A percentile compares a stretch with the other conserved stretches of the same genome.
Conservation (phyloP, 2,113 vertebrate species). For the Laterallus jamaicensis region DNA sequence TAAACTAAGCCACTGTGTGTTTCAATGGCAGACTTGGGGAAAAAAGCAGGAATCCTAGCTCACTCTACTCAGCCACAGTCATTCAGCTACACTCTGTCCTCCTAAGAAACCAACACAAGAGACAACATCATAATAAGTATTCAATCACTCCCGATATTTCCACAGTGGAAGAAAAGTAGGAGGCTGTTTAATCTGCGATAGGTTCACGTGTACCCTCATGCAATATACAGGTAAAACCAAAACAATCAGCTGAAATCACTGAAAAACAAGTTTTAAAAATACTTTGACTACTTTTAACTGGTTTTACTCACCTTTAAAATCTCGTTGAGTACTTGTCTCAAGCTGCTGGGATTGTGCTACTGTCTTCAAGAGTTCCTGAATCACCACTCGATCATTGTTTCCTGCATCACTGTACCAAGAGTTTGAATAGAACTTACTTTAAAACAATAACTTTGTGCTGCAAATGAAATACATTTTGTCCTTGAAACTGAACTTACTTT, state of each 20-base stretch:
- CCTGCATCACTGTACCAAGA: constrained; percentile 86
- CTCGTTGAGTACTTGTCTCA: constrained; percentile 92
- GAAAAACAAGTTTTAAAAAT: neutral
- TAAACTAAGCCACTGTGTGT: neutral
- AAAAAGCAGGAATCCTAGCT: neutral
- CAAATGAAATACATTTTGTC: neutral
- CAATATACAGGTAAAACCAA: neutral
- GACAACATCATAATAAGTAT: neutral
- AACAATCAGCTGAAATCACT: neutral
- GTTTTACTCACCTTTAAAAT: constrained; percentile 90
- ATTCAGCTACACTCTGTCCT: neutral
- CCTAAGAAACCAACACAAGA: neutral
- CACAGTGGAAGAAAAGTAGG: neutral
- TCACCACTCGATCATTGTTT: constrained; percentile 93
- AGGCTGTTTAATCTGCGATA: neutral
- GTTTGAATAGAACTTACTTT: constrained; percentile 14
- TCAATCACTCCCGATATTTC: neutral
- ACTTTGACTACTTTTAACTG: neutral
- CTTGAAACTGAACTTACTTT: neutral
- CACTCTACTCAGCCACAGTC: neutral
- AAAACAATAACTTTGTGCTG: neutral
- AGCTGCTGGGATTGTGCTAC: constrained; percentile 97
- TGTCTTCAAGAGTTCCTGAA: constrained; percentile 97
- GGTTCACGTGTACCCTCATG: neutral
- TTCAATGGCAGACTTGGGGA: neutral